Conservation (phyloP, 2,797 vertebrate species). For the Acanthis flammea region DNA sequence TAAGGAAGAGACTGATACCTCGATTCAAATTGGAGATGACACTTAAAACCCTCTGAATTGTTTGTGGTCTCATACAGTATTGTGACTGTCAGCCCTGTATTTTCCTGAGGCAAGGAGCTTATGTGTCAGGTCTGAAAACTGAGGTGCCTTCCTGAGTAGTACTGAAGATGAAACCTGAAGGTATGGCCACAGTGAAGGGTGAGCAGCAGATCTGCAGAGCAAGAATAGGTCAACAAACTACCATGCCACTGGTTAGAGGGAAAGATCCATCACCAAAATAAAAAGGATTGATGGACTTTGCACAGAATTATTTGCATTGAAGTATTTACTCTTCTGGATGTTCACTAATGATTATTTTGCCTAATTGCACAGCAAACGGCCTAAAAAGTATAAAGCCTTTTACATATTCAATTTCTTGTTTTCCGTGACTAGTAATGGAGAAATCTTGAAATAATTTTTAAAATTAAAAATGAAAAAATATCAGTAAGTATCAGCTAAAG, state of each 20-base stretch:
- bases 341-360: not conserved
- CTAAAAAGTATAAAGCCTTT: not conserved
- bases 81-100: not conserved
- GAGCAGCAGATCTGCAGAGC: not conserved
- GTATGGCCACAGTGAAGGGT: not conserved
- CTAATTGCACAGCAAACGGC: not conserved
- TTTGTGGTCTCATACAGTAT: not conserved
- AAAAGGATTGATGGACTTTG: accelerated
- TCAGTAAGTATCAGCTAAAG: not conserved
- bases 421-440: not conserved
- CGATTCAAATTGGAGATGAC: not conserved
- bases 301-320: not conserved
- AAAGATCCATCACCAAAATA: not conserved
- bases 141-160: not conserved
- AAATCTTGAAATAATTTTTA: not conserved
- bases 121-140: not conserved
- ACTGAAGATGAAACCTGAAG: not conserved
- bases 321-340: not conserved
- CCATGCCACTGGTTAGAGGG: not conserved
- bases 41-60: not conserved
- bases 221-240: not conserved
- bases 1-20: not conserved
- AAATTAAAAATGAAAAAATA: not conserved
- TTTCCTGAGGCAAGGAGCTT: not conserved
- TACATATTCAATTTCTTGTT: not conserved